A percentile compares a stretch with the other conserved stretches of the same genome.
These are phyloP conservation scores for Oryzias sinensis DNA, from an alignment of 2,797 vertebrate genomes.

Conservation along the genomic window DNA sequence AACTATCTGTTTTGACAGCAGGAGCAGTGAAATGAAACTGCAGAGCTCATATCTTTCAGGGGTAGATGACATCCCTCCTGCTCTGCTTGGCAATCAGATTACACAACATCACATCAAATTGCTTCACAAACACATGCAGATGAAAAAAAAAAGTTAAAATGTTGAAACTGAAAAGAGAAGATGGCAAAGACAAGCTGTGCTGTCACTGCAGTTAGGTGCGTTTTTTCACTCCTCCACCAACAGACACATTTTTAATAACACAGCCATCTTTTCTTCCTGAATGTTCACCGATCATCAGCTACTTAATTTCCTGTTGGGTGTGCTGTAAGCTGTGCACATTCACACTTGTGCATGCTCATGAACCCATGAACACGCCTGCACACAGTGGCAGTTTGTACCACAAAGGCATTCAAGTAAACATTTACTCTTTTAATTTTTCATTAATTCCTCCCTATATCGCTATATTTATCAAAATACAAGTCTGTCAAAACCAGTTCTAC, in stretches of 20 bases:
- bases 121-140: conserved; percentile 8
- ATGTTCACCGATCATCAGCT: conserved; percentile 47
- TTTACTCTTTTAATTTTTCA: too few relatives aligned
- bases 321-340: conserved; percentile 21
- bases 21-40: conserved; percentile 15
- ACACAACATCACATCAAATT: conserved; percentile 18
- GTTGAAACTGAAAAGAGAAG: neutral
- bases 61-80: conserved; percentile 26
- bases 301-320: conserved; percentile 65
- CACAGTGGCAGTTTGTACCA: conserved; percentile 19
- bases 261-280: conserved; percentile 36
- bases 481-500: too few relatives aligned
- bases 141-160: conserved; percentile 7
- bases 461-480: too few relatives aligned
- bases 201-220: conserved; percentile 7
- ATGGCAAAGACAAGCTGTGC: conserved; percentile 6
- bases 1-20: conserved; percentile 2
- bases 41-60: conserved; percentile 18
- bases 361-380: neutral
- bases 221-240: conserved; percentile 24
- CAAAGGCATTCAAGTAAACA: conserved; percentile 17
- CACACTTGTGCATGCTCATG: neutral
- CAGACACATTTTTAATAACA: conserved; percentile 61
- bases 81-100: conserved; percentile 29
- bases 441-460: too few relatives aligned